Percentiles rank a stretch among this genome's conserved stretches.
phyloP scores from a whole-genome alignment of 2,113 vertebrate species.

The Triplophysa rosa region DNA sequence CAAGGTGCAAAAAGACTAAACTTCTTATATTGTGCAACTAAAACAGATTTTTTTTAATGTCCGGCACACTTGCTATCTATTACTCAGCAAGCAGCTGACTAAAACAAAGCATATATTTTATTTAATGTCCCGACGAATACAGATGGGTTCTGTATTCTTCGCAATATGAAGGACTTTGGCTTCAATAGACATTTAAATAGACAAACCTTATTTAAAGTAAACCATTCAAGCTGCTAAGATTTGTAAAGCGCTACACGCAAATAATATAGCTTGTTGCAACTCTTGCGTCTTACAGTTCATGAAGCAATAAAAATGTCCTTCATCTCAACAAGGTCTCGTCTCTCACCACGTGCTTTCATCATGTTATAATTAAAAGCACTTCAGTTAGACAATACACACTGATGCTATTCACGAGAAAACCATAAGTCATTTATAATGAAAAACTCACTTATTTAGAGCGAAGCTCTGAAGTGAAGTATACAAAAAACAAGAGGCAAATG shows the following conservation, averaged over 20 bases:
- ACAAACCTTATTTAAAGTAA: background rate
- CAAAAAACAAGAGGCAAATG: background rate
- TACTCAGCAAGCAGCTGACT: no score
- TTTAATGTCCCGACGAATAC: no score
- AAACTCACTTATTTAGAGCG: background rate
- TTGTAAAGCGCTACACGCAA: background rate
- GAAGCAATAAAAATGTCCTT: background rate
- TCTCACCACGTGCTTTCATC: constrained; percentile 25
- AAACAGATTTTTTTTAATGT: no score
- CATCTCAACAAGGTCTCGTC: background rate
- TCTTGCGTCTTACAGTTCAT: background rate
- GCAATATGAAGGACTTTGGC: no score
- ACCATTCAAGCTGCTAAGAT: background rate
- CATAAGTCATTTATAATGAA: background rate
- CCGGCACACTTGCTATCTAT: no score
- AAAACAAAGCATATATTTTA: no score
- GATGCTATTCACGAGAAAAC: background rate
- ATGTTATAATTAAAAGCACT: constrained; percentile 24
- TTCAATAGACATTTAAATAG: no score
- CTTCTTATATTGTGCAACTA: no score
- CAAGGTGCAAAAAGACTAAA: no score
- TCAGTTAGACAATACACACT: background rate
- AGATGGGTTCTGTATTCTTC: no score
- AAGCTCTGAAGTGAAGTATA: no score
- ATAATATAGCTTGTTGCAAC: background rate